These are phyloP conservation scores for Creontiades dilutus DNA, from an alignment of 2,888 invertebrate species.

Conservation along the genomic window DNA sequence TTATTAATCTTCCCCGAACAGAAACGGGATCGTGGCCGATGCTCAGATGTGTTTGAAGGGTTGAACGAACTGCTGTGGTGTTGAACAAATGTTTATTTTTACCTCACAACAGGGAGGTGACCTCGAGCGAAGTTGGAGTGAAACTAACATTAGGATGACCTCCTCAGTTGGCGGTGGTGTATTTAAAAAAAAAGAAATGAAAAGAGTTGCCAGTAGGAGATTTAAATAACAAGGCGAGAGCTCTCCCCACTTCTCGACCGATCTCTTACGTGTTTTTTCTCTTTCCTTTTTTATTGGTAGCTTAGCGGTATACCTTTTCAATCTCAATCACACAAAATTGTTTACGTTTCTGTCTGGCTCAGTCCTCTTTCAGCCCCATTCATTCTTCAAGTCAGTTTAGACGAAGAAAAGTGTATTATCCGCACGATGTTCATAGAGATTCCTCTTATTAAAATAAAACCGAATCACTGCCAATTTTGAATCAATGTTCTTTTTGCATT, in stretches of 20 bases:
- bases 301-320: too few species aligned
- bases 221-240: not conserved
- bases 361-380: too few species aligned
- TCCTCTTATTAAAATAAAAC: too few species aligned
- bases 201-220: not conserved
- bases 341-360: too few species aligned
- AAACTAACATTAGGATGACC: conserved; percentile 40
- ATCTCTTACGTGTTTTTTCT: not conserved
- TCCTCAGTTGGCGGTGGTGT: not conserved
- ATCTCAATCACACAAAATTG: too few species aligned
- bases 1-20: too few species aligned
- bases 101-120: conserved; percentile 24
- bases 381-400: too few species aligned
- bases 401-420: too few species aligned
- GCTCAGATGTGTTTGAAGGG: not conserved
- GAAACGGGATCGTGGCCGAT: too few species aligned
- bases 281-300: not conserved
- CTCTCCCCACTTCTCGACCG: not conserved
- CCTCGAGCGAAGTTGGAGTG: conserved; percentile 19
- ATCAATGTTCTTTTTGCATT: too few species aligned
- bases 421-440: too few species aligned
- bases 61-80: not conserved
- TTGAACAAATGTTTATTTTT: conserved; percentile 18
- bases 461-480: too few species aligned
- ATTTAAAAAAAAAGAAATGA: not conserved